Evolutionary conservation across 1,140 invertebrate species (phyloP).

Genomic region (Ips nitidus): DNA sequence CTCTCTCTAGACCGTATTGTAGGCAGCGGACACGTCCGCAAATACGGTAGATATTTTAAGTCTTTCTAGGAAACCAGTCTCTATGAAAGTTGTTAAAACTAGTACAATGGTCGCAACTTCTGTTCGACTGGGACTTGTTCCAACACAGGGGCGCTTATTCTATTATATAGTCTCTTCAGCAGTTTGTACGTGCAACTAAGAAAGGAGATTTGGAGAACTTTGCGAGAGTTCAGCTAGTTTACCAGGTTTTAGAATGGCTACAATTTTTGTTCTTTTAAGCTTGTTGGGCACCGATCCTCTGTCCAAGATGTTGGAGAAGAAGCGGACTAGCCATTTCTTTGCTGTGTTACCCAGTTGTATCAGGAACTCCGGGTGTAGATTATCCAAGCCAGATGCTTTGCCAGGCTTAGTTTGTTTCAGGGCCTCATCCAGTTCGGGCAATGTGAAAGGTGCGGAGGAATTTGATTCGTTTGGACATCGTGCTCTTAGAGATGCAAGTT

Average conservation of each 20-base stretch:
- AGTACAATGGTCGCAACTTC: not conserved
- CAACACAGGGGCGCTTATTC: too few species aligned
- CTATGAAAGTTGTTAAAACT: constrained; percentile 1
- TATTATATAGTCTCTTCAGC: too few species aligned
- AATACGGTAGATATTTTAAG: not conserved
- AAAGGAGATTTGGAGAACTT: too few species aligned
- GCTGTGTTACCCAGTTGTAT: not conserved
- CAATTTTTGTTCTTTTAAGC: not conserved
- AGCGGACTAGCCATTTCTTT: not conserved
- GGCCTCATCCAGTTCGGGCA: too few species aligned
- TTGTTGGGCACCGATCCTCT: not conserved
- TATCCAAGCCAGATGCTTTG: not conserved
- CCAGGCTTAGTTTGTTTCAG: too few species aligned
- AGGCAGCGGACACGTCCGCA: too few species aligned
- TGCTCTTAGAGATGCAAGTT: not conserved
- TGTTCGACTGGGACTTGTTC: not conserved
- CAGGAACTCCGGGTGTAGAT: constrained; percentile 5
- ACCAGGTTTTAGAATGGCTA: too few species aligned
- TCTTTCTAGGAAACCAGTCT: not conserved
- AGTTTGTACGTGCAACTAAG: not conserved
- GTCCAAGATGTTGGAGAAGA: not conserved
- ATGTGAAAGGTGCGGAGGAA: too few species aligned
- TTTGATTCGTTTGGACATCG: too few species aligned
- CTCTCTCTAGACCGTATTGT: too few species aligned
- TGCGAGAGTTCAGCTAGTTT: too few species aligned